Conservation (phyloP, 2,888 invertebrate genomes). For the Eilema depressum region DNA sequence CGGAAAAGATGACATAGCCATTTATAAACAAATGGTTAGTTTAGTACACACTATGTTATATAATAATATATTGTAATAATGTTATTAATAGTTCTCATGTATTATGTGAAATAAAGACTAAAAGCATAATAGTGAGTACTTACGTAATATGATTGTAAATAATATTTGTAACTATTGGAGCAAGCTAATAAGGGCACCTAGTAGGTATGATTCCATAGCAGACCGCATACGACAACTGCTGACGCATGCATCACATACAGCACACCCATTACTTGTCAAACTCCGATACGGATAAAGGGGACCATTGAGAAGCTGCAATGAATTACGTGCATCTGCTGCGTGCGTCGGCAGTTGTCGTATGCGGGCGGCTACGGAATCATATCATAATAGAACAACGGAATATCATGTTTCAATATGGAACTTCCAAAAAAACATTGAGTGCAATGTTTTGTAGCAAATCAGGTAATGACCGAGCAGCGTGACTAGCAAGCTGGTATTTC, state of each 20-base stretch:
- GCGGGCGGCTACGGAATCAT: too few relatives aligned
- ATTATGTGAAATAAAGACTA: neutral
- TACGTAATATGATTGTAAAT: neutral
- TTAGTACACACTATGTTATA: neutral
- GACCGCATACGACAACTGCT: too few relatives aligned
- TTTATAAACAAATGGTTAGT: neutral
- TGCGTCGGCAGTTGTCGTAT: too few relatives aligned
- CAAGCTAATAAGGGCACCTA: neutral
- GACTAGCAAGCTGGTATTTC: slow-evolving; percentile 1
- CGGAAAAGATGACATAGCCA: slow-evolving; percentile 3
- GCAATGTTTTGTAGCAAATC: neutral
- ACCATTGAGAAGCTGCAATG: too few relatives aligned
- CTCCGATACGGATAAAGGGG: too few relatives aligned
- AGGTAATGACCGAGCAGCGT: slow-evolving; percentile 1
- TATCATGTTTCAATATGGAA: too few relatives aligned
- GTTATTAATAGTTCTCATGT: neutral
- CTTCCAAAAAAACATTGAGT: too few relatives aligned
- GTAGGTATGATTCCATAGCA: too few relatives aligned
- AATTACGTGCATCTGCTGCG: too few relatives aligned
- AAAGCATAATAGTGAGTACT: neutral
- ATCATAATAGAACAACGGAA: neutral
- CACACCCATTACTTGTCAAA: too few relatives aligned
- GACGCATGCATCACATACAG: too few relatives aligned
- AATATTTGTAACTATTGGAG: too few relatives aligned
- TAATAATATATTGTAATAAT: neutral